phyloP scores from a whole-genome alignment of 2,888 invertebrate genomes.

The Sylvicola fuscatus region DNA sequence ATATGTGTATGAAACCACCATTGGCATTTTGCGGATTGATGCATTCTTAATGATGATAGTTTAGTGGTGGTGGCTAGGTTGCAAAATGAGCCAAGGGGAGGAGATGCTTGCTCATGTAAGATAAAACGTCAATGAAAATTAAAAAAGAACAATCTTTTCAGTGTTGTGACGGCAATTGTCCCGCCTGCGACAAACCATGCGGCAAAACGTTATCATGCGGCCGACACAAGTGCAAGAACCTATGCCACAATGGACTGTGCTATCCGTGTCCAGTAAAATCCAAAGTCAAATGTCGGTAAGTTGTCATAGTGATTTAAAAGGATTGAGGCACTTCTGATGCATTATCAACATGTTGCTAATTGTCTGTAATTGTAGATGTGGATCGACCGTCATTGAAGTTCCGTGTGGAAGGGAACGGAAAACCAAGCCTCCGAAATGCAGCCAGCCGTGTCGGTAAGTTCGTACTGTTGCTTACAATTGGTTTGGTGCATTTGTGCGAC shows the following conservation, averaged over 20 bases:
- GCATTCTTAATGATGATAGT: too few species aligned
- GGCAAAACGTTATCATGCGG: slow-evolving; percentile 65
- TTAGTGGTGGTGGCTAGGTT: too few species aligned
- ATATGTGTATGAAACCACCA: too few species aligned
- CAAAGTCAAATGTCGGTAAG: slow-evolving; percentile 28
- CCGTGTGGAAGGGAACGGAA: slow-evolving; percentile 68
- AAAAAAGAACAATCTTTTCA: too few species aligned
- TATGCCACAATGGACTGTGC: slow-evolving; percentile 60
- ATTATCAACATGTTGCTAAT: too few species aligned
- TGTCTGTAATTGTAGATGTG: slow-evolving; percentile 77
- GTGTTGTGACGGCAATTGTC: slow-evolving; percentile 73
- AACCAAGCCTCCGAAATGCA: slow-evolving; percentile 63
- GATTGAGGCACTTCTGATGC: too few species aligned
- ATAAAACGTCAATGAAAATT: too few species aligned
- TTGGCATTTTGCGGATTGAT: too few species aligned
- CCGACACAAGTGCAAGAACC: slow-evolving; percentile 63
- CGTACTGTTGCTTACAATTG: slow-evolving; percentile 11
- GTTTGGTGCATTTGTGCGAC: slow-evolving; percentile 1
- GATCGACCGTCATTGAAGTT: slow-evolving; percentile 51
- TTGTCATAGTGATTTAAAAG: slow-evolving; percentile 12
- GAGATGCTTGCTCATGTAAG: too few species aligned
- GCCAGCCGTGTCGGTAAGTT: slow-evolving; percentile 41
- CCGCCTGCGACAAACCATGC: slow-evolving; percentile 68
- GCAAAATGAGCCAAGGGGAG: too few species aligned
- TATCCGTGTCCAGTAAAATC: slow-evolving; percentile 45